phyloP scores from a whole-genome alignment of 1,140 invertebrate genomes.

The Geopemphigus sp. region DNA sequence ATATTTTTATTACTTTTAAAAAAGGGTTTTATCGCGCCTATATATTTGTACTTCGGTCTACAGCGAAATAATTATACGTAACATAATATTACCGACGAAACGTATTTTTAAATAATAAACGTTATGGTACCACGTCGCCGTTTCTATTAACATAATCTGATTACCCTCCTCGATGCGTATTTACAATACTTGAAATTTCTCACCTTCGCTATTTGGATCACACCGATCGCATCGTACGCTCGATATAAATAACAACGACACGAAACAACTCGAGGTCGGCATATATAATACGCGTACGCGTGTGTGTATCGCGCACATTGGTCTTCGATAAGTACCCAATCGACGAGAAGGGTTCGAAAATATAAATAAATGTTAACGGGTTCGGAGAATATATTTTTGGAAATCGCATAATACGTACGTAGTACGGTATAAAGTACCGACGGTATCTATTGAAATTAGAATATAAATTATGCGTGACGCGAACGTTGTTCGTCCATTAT shows the following conservation, averaged over 20 bases:
- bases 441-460: neutral
- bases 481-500: conserved; percentile 7
- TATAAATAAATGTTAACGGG: neutral
- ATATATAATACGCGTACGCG: too few species aligned
- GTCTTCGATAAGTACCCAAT: conserved; percentile 2
- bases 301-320: too few species aligned
- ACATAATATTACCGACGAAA: neutral
- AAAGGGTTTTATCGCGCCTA: neutral
- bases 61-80: neutral
- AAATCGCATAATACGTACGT: neutral
- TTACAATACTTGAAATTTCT: neutral
- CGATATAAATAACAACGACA: conserved; percentile 23
- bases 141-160: conserved; percentile 27
- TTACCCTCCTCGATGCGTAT: neutral
- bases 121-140: neutral
- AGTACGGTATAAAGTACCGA: neutral
- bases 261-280: neutral
- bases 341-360: neutral
- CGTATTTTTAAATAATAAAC: neutral
- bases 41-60: neutral
- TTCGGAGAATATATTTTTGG: neutral
- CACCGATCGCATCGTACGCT: neutral
- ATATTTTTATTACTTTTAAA: neutral
- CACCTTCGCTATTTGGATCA: neutral
- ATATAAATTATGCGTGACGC: conserved; percentile 1